These are phyloP conservation scores for Zoanthus sociatus DNA, from an alignment of 92 coral and sea anemone species.

Conservation along the genomic window DNA sequence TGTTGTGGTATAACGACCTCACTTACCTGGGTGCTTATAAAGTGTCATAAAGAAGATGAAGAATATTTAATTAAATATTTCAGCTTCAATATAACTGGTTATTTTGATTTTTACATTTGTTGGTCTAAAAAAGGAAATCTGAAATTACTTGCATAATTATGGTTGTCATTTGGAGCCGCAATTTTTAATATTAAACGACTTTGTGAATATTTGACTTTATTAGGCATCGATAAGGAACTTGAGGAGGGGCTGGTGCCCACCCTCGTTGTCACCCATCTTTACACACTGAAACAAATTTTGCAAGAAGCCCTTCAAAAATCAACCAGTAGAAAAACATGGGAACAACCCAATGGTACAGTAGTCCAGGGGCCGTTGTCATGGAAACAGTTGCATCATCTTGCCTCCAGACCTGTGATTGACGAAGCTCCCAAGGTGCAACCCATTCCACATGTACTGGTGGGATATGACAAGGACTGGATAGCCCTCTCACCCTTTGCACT, in stretches of 20 bases:
- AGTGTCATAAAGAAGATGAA: too few species aligned
- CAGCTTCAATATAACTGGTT: too few species aligned
- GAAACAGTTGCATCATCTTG: constrained; percentile 92
- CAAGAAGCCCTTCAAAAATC: constrained; percentile 98
- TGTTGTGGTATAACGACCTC: too few species aligned
- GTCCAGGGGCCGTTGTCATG: constrained; percentile 98
- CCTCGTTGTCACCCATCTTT: constrained; percentile 75
- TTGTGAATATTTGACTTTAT: not conserved
- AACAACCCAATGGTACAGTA: constrained; percentile 92
- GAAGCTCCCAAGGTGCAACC: constrained; percentile 84
- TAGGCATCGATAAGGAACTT: constrained; percentile 44
- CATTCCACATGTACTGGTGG: constrained; percentile 93
- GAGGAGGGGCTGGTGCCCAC: constrained; percentile 52
- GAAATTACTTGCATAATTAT: too few species aligned
- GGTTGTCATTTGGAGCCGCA: too few species aligned
- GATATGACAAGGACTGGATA: constrained; percentile 93
- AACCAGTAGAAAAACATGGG: constrained; percentile 98
- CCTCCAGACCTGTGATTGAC: constrained; percentile 86
- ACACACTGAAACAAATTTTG: constrained; percentile 79
- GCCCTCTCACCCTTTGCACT: constrained; percentile 94
- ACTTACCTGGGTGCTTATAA: too few species aligned
- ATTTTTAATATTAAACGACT: not conserved
- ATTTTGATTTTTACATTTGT: too few species aligned
- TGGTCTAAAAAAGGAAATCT: too few species aligned
- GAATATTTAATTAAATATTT: too few species aligned